phyloP scores from a whole-genome alignment of 2,888 invertebrate species.

The Thera britannica region DNA sequence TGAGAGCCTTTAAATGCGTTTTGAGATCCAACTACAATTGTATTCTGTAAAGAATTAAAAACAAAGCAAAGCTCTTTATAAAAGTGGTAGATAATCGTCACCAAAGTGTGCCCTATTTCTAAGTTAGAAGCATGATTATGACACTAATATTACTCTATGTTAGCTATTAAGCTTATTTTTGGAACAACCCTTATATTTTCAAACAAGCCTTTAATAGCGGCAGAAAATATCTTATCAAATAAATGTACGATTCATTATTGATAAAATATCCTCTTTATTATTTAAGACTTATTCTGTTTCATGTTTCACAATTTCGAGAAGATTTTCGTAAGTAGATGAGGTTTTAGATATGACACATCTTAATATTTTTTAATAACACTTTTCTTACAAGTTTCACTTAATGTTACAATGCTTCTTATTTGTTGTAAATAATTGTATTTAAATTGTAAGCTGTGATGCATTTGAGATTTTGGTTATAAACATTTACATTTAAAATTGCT shows the following conservation, averaged over 20 bases:
- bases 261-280: too few relatives aligned
- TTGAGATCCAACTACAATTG: not conserved
- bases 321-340: not conserved
- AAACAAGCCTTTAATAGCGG: too few relatives aligned
- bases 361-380: conserved; percentile 16
- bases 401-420: conserved; percentile 29
- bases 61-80: not conserved
- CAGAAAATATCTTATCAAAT: too few relatives aligned
- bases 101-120: conserved; percentile 37
- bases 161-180: not conserved
- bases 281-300: not conserved
- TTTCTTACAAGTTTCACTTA: conserved; percentile 9
- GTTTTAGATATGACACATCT: not conserved
- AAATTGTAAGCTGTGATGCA: conserved; percentile 52
- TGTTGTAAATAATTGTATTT: conserved; percentile 54
- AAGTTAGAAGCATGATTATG: conserved; percentile 41
- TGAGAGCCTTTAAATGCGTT: not conserved
- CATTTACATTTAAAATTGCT: conserved; percentile 47
- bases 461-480: conserved; percentile 49
- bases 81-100: conserved; percentile 7
- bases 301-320: not conserved
- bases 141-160: conserved; percentile 51
- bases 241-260: too few relatives aligned
- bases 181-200: too few relatives aligned
- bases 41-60: not conserved